Evolutionary conservation across 2,888 invertebrate species (phyloP), one percentile per base, ranked within the genome.

Genomic region (Mesorhabditis spiculigera): DNA sequence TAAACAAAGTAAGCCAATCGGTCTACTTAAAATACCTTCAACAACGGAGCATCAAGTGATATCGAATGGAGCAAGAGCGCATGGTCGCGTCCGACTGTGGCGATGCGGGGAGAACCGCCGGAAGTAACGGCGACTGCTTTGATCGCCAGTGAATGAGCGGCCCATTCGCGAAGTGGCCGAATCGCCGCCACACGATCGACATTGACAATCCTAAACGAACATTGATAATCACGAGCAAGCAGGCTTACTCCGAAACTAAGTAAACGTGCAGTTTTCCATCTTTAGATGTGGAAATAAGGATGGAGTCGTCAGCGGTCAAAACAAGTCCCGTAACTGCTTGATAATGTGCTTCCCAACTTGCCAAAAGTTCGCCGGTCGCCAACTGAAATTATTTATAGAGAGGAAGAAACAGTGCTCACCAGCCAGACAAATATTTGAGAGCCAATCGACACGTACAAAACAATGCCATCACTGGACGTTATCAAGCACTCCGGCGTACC

Each of bases 261-360:
- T 77, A 82, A 43, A 78, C 79, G 63, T 79, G 75, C 41, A 81
- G 68, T 4, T 73, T 70, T 45, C 82, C 82, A 68, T 82, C 82
- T 61, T 75, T 72, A 6, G 79, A 77, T 6, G 76, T 71, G 5
- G 78, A 73, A 45, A 79, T 73, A 50, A 82, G 67, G 68, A 77
- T 71, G 4, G 78, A 74, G 45, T 78, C 80, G 65, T 82, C 81
- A 10, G 74, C 68, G 1, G 80, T 77, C 4, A 82, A 67, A 13
- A 62, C 72, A 8, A 82, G 65, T 45, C 69, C 69, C 4, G 77
- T 75, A 16, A 82, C 76, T 28, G 70, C 68, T 64, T 82, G 82
- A 67, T 81, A 80, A 70, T 82, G 81, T 16, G 76, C 81, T 64
- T 81, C 81, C 28, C 72, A 70, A 3, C 78, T 75, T 3, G 80